A percentile compares a stretch with the other conserved stretches of the same genome.
phyloP scores from a whole-genome alignment of 2,888 invertebrate species.

The Agriopis aurantiaria region DNA sequence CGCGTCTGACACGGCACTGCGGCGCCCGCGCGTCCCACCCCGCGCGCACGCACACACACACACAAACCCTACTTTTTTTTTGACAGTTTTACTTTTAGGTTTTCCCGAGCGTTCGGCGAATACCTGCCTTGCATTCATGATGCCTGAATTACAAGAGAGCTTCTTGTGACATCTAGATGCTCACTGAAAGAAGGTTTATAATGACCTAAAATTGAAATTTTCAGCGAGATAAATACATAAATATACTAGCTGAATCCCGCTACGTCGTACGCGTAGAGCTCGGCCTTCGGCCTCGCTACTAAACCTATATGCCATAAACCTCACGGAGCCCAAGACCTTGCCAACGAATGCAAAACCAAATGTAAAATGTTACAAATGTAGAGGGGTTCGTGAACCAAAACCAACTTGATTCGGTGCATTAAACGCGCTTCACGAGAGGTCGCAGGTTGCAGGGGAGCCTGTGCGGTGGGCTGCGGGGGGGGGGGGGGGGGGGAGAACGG shows the following conservation, averaged over 20 bases:
- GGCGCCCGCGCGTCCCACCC: slow-evolving; percentile 30
- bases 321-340: too few species aligned
- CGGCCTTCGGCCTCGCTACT: too few species aligned
- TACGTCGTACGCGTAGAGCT: too few species aligned
- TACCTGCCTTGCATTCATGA: background rate
- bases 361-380: too few species aligned
- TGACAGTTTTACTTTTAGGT: slow-evolving; percentile 52
- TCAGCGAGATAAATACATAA: too few species aligned
- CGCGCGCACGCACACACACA: slow-evolving; percentile 15
- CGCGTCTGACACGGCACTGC: slow-evolving; percentile 53
- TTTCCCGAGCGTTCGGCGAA: slow-evolving; percentile 24
- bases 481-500: slow-evolving; percentile 60
- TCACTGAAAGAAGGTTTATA: background rate
- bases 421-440: slow-evolving; percentile 55
- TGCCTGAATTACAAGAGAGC: background rate
- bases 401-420: slow-evolving; percentile 63
- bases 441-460: slow-evolving; percentile 53
- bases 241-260: too few species aligned
- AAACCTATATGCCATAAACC: too few species aligned
- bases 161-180: background rate
- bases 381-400: slow-evolving; percentile 44
- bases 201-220: too few species aligned
- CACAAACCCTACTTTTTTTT: slow-evolving; percentile 27
- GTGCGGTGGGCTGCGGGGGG: slow-evolving; percentile 44
- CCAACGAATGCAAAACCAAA: too few species aligned